A percentile compares a stretch with the other conserved stretches of the same genome.
Conservation (phyloP, 2,797 vertebrate genomes). For the Pseudocheirus occidentalis region DNA sequence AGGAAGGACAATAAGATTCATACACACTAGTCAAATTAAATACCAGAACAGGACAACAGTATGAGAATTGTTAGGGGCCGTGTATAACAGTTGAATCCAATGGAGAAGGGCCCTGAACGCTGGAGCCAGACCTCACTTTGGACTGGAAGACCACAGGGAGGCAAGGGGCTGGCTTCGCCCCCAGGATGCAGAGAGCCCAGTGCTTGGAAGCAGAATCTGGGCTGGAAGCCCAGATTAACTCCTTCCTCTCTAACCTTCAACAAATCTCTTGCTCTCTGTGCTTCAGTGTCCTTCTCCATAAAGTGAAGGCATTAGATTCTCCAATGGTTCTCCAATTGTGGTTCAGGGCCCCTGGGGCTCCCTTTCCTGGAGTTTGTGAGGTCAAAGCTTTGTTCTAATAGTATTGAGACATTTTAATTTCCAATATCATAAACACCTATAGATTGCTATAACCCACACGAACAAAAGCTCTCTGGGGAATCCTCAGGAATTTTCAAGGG, state of each 20-base stretch:
- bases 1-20: not conserved
- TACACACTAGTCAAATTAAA: not conserved
- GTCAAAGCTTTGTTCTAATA: not conserved
- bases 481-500: not conserved
- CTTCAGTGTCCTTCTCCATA: not conserved
- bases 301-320: not conserved
- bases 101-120: not conserved
- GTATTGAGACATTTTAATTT: not conserved
- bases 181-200: not conserved
- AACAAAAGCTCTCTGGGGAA: not conserved
- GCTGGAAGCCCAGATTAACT: not conserved
- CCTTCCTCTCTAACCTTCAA: not conserved
- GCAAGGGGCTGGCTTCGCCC: not conserved
- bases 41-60: not conserved
- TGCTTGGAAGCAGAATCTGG: not conserved
- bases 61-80: not conserved
- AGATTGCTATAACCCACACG: not conserved
- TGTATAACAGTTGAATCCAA: not conserved
- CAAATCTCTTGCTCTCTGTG: not conserved
- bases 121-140: not conserved
- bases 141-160: not conserved
- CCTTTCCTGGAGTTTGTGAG: not conserved
- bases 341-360: not conserved
- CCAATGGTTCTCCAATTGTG: not conserved
- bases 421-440: not conserved